Conservation (phyloP, 2,113 vertebrate genomes). For the Stigmatopora argus region DNA sequence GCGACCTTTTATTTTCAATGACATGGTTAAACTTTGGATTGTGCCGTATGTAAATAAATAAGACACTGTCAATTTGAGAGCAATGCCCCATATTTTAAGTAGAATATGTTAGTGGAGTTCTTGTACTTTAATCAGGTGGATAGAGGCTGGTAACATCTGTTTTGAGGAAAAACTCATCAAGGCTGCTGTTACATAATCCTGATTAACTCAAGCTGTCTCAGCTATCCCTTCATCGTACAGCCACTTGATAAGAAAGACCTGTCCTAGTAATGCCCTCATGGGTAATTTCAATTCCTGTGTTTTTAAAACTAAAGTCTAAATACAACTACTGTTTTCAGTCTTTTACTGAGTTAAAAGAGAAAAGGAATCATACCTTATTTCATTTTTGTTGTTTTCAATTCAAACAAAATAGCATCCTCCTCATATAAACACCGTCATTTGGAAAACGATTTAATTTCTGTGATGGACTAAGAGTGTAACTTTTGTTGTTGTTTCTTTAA, state of each 20-base stretch:
- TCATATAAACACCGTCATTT: not conserved
- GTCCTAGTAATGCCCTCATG: slow-evolving; percentile 17
- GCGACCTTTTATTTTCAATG: not conserved
- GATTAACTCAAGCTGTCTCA: slow-evolving; percentile 59
- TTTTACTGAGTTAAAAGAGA: not conserved
- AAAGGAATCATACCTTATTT: not conserved
- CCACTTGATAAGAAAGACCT: slow-evolving; percentile 50
- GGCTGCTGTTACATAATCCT: slow-evolving; percentile 58
- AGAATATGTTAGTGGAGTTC: slow-evolving; percentile 41
- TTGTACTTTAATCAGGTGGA: slow-evolving; percentile 61
- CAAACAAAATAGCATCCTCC: not conserved
- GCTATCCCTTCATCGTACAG: slow-evolving; percentile 12
- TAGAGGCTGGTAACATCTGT: slow-evolving; percentile 59
- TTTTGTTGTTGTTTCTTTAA: not conserved
- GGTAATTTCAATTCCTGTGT: slow-evolving; percentile 23
- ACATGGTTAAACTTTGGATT: not conserved
- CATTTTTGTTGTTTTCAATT: not conserved
- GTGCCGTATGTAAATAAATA: not conserved
- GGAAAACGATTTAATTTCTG: not conserved
- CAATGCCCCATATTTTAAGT: slow-evolving; percentile 22
- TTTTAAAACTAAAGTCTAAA: not conserved
- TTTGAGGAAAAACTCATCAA: slow-evolving; percentile 72
- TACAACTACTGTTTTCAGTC: not conserved
- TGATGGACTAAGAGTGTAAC: not conserved
- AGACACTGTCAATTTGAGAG: slow-evolving; percentile 2